Percentiles rank a stretch among this genome's conserved stretches.
Conservation (phyloP, 2,113 vertebrate genomes). For the Menidia beryllina region DNA sequence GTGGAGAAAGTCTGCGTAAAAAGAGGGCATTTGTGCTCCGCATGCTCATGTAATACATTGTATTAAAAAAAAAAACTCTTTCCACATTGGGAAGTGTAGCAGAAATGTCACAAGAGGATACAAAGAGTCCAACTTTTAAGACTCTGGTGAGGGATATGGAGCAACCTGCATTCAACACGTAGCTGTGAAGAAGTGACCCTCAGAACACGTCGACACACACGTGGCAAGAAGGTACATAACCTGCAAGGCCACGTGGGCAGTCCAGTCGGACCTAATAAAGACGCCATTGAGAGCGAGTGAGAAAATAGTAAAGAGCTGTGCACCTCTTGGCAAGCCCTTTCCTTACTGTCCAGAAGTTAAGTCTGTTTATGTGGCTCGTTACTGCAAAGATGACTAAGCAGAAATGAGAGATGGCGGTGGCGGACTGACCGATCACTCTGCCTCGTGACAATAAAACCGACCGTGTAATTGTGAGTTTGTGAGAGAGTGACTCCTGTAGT, state of each 20-base stretch:
- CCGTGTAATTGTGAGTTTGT: neutral
- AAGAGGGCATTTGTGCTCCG: neutral
- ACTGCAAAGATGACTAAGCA: constrained; percentile 77
- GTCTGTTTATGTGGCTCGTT: constrained; percentile 68
- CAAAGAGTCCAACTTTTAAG: constrained; percentile 51
- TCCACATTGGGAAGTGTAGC: constrained; percentile 1
- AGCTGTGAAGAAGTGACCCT: constrained; percentile 58
- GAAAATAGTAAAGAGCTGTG: constrained; percentile 26
- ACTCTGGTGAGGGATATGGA: constrained; percentile 37
- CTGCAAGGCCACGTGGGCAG: constrained; percentile 40
- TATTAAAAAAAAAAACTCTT: constrained; percentile 33
- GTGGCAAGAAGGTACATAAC: constrained; percentile 35
- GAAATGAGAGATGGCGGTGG: constrained; percentile 43
- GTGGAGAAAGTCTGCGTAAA: neutral
- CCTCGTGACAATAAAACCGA: neutral
- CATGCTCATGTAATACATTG: neutral
- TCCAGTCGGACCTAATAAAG: constrained; percentile 62
- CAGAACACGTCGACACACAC: constrained; percentile 34
- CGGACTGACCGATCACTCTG: constrained; percentile 27
- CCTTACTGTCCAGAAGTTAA: constrained; percentile 41
- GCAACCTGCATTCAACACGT: constrained; percentile 63
- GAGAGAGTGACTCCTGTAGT: neutral
- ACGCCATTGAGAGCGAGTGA: constrained; percentile 63
- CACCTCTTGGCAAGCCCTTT: constrained; percentile 14
- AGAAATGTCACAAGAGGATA: constrained; percentile 68